Conservation (phyloP, 2,113 vertebrate genomes). For the Psilopsiagon aymara region DNA sequence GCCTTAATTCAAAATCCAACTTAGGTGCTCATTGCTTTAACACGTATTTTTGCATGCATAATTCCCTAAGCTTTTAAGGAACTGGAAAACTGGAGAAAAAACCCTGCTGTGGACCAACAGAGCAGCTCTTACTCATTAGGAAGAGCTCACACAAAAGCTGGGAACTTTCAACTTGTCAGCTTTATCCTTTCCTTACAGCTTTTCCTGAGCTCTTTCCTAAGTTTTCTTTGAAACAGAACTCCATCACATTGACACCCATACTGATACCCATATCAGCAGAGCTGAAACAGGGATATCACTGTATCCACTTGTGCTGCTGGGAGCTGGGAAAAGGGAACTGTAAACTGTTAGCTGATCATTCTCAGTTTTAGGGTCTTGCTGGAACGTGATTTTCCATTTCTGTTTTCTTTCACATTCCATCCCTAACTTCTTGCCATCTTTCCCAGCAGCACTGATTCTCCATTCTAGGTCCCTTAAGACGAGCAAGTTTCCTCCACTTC, state of each 20-base stretch:
- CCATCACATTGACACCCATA: background rate
- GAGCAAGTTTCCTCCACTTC: background rate
- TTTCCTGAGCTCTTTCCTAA: background rate
- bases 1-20: background rate
- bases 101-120: background rate
- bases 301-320: background rate
- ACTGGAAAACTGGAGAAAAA: background rate
- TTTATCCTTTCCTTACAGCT: background rate
- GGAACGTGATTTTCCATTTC: background rate
- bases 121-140: background rate
- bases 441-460: background rate
- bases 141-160: background rate
- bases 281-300: background rate
- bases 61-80: slow-evolving; percentile 1
- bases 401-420: background rate
- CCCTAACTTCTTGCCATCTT: background rate
- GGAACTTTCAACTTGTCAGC: background rate
- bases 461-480: background rate
- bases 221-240: slow-evolving; percentile 2
- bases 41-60: background rate
- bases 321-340: background rate
- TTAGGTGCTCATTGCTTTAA: background rate
- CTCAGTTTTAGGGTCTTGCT: background rate
- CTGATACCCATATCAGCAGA: background rate
- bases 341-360: background rate